These are phyloP conservation scores for Tragulus kanchil DNA, from an alignment of 2,113 vertebrate genomes.

Conservation along the genomic window DNA sequence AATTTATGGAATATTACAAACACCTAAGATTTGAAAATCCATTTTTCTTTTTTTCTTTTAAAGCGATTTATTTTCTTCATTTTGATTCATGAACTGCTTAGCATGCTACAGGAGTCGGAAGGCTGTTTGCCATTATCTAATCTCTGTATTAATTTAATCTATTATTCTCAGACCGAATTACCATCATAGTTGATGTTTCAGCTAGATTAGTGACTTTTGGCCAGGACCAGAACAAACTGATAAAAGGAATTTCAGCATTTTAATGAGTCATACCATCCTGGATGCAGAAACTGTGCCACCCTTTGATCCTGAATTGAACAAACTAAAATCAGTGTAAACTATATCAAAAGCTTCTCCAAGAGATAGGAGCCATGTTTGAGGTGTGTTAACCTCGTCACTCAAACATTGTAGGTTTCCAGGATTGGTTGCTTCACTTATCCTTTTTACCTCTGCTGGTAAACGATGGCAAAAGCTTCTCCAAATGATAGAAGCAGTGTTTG, in stretches of 20 bases:
- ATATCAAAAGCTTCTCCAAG: background rate
- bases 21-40: background rate
- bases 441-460: background rate
- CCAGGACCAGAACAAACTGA: background rate
- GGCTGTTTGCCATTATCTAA: background rate
- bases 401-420: fast-evolving
- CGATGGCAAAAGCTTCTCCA: background rate
- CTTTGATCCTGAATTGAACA: constrained; percentile 43
- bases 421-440: fast-evolving
- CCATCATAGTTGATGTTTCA: background rate
- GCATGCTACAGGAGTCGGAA: background rate
- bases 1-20: background rate
- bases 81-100: background rate
- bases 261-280: background rate
- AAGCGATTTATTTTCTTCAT: background rate
- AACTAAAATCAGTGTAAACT: background rate
- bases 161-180: background rate
- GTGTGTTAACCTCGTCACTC: no score
- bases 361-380: background rate
- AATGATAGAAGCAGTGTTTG: background rate
- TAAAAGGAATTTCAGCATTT: background rate
- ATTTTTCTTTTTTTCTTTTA: background rate
- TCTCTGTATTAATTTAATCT: background rate
- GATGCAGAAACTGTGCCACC: background rate
- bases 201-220: constrained; percentile 17